Evolutionary conservation across 2,113 vertebrate species (phyloP).

Genomic region (Gymnobelideus leadbeateri): DNA sequence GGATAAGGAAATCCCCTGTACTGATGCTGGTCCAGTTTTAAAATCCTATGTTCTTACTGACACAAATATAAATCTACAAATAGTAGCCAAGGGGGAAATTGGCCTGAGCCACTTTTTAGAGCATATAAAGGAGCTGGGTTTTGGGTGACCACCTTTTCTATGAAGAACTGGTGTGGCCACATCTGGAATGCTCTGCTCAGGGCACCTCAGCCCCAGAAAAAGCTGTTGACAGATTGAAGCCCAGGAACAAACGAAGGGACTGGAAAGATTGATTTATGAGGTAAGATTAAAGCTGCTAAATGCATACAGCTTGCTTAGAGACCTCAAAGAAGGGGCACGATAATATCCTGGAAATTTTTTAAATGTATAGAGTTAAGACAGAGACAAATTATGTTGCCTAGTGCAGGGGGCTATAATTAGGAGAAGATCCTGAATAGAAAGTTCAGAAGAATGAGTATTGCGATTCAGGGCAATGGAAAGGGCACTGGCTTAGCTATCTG

Average conservation of each 20-base stretch:
- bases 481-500: not conserved
- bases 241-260: slow-evolving; percentile 7
- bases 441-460: not conserved
- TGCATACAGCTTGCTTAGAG: not conserved
- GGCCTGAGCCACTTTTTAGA: not conserved
- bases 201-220: not conserved
- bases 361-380: not conserved
- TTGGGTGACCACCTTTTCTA: not conserved
- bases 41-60: not conserved
- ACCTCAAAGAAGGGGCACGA: not conserved
- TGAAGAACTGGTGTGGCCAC: not conserved
- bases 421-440: not conserved
- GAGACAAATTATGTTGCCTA: not conserved
- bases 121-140: not conserved
- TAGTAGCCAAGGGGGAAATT: not conserved
- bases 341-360: not conserved
- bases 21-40: not conserved
- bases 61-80: not conserved
- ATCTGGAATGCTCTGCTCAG: not conserved
- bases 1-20: not conserved
- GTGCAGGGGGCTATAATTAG: not conserved
- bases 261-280: not conserved
- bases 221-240: slow-evolving; percentile 4
- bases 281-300: not conserved
- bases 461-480: not conserved